Evolutionary conservation across 2,888 invertebrate genomes (phyloP), one percentile per base, ranked within the genome.

Genomic region (Lydus trimaculatus): DNA sequence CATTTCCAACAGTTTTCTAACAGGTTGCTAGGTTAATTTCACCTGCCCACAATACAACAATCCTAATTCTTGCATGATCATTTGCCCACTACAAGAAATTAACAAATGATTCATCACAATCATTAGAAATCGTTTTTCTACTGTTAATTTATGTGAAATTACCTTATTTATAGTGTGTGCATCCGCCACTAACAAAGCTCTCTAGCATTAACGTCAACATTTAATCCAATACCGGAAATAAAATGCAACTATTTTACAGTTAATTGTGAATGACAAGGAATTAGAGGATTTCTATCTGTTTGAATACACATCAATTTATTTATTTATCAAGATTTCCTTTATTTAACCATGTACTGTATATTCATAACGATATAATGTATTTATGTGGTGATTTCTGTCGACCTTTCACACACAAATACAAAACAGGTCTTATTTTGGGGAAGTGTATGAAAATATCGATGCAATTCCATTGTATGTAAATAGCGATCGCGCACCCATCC

Each of bases 391-490:
- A 48, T 48, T 43, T 48, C 2, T 48, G 25, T 52, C 52, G 52
- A 52, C 52, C 52, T 52, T 52, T 52, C 52, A 52, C 52, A 52
- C 25, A 48, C 9, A 48, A 2, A 48, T 20, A 43, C 7, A 52
- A 23, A 52, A 52, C 11, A 52, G 52, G 52, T 23, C 61, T 52
- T 76, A 78, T 80, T 80, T 80, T 79, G 78, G 80, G 78, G 78
- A 80, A 80, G 80, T 79, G 79, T 77, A 80, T 76, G 78, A 80
- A 80, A 80, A 80, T 79, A 79, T 79, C 74, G 77, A 75, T 78
- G 78, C 78, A 79, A 79, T 80, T 76, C 80, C 77, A 81, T 81
- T 81, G 81, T 81, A 81, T 81, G 80, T 75, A 77, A 81, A 81
- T 80, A 63, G 67, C 63, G 73, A 71, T 71, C 74, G 75, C 78